Percentiles rank a stretch among this genome's conserved stretches.
phyloP scores from a whole-genome alignment of 2,113 vertebrate species.

The Pterophyllum scalare region DNA sequence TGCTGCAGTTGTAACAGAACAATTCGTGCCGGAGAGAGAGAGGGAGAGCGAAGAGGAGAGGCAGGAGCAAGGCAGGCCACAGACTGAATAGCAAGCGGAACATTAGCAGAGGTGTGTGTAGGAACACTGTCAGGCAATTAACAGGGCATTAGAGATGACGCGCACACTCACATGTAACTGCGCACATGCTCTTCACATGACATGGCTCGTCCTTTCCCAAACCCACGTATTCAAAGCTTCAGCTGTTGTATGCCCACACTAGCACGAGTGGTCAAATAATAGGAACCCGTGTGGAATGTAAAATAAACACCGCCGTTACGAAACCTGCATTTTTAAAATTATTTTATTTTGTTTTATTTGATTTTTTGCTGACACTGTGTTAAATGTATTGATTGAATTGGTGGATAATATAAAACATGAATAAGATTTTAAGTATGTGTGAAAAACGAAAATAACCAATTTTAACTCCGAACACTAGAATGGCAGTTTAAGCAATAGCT shows the following conservation, averaged over 20 bases:
- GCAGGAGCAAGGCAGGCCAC: constrained; percentile 77
- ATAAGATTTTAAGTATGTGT: too few relatives aligned
- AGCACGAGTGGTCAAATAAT: background rate
- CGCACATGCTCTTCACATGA: constrained; percentile 17
- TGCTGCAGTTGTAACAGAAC: constrained; percentile 85
- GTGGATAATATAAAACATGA: background rate
- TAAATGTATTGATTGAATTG: background rate
- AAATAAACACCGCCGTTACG: background rate
- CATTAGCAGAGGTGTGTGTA: constrained; percentile 97
- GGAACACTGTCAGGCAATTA: constrained; percentile 96
- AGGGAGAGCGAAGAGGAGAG: constrained; percentile 5
- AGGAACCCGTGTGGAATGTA: background rate
- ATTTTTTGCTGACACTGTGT: background rate
- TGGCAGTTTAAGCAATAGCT: background rate
- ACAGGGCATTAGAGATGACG: constrained; percentile 78
- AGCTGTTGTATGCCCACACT: background rate
- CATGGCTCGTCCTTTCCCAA: background rate
- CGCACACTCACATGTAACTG: constrained; percentile 25
- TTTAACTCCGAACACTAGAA: background rate
- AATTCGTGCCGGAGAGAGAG: constrained; percentile 80
- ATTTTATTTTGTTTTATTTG: background rate
- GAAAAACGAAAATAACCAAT: background rate
- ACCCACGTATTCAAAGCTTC: background rate
- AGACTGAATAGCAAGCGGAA: constrained; percentile 94
- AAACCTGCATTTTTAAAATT: background rate